Evolutionary conservation across 2,888 invertebrate genomes (phyloP).

Genomic region (Acrobeloides nanus): DNA sequence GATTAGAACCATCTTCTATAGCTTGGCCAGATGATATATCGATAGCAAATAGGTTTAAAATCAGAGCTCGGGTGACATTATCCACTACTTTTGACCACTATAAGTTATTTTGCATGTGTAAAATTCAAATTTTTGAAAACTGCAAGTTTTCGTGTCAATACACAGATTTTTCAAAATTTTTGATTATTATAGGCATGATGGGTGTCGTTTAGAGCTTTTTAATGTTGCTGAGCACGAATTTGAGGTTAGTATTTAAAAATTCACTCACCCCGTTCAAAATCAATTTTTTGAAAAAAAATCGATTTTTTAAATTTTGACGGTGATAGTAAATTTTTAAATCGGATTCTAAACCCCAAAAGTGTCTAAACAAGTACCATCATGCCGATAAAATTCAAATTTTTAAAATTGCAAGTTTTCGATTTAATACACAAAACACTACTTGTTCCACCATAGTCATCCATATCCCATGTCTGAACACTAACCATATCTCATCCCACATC

Average conservation of each 20-base stretch:
- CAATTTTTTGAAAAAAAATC: too few relatives aligned
- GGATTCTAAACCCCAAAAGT: too few relatives aligned
- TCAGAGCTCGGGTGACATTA: conserved; percentile 84
- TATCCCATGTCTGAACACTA: conserved; percentile 33
- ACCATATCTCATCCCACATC: conserved; percentile 44
- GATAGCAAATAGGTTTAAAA: conserved; percentile 84
- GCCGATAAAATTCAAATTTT: too few relatives aligned
- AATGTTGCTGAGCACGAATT: background rate
- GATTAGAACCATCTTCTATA: conserved; percentile 1
- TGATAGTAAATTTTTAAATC: too few relatives aligned
- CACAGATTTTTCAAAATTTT: too few relatives aligned
- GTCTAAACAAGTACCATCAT: too few relatives aligned
- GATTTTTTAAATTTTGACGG: too few relatives aligned
- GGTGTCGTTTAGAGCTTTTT: too few relatives aligned
- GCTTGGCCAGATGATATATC: conserved; percentile 62
- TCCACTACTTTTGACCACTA: conserved; percentile 64
- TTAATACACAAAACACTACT: too few relatives aligned
- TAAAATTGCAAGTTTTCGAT: too few relatives aligned
- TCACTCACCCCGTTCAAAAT: too few relatives aligned
- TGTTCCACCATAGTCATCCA: conserved; percentile 21
- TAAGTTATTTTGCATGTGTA: background rate
- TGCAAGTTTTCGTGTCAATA: conserved; percentile 4
- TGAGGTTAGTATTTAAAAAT: background rate
- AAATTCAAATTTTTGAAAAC: background rate
- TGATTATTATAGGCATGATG: too few relatives aligned